Evolutionary conservation across 2,797 vertebrate species (phyloP), one percentile per base, ranked within the genome.

Genomic region (Hapalemur alaotrensis): DNA sequence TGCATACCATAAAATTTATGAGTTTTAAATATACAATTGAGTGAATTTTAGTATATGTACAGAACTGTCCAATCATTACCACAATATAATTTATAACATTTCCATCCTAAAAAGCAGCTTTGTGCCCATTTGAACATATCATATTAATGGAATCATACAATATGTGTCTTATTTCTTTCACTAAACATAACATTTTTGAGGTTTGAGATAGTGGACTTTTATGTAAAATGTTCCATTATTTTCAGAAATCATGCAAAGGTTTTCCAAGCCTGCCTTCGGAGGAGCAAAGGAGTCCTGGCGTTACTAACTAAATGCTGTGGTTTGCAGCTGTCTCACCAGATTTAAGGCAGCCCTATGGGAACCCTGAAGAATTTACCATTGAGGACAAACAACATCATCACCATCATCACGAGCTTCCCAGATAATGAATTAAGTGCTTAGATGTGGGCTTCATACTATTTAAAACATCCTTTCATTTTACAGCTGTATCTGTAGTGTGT

Each of bases 171-270:
- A 65, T 9, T 84, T 89, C 50, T 96, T 79, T 88, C n/a, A 72
- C 7, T 59, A 46, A 93, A 61, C 25, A 35, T 38, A 22, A 30
- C 93, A 43, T 41, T 94, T 97, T 97, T 59, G 81, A 57, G 52
- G 48, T 93, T 90, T 38, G 70, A 69, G 65, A 75, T 78, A 43
- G 5, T 80, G 69, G 61, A 25, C 54, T 81, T 89, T 35, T 25
- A 7, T 41, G 25, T 87, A 17, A 63, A 85, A 63, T 30, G 28
- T 82, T 89, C 78, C 28, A 76, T 65, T 90, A 69, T 76, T 85
- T 96, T 78, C 70, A 79, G 15, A 17, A 46, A 52, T 61, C 52
- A 95, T 90, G 80, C 48, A 63, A 32, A 38, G 13, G 25, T 76
- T 75, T 82, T 65, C 54, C 54, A 43, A 89, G 59, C 15, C 35